Evolutionary conservation across 2,113 vertebrate genomes (phyloP).

Genomic region (Scalopus aquaticus): DNA sequence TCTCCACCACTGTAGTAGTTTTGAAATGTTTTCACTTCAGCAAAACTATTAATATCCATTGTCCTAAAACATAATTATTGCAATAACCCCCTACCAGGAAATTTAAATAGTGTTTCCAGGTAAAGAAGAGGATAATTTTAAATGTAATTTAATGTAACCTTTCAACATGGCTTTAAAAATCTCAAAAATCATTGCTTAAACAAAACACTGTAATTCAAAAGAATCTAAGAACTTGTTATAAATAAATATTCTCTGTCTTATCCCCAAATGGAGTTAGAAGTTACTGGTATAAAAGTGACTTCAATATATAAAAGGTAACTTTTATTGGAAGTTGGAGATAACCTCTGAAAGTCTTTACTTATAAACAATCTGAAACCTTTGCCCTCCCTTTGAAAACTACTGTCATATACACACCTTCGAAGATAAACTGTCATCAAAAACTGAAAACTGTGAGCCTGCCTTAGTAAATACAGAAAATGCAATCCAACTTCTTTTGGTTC

Average conservation of each 20-base stretch:
- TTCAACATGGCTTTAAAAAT: not conserved
- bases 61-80: slow-evolving; percentile 30
- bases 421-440: not conserved
- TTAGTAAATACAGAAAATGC: slow-evolving; percentile 24
- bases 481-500: slow-evolving; percentile 30
- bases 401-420: not conserved
- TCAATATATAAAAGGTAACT: not conserved
- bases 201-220: slow-evolving; percentile 35
- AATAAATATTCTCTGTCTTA: slow-evolving; percentile 15
- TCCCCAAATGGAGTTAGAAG: not conserved
- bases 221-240: not conserved
- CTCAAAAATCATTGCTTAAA: not conserved
- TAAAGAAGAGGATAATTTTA: slow-evolving; percentile 24
- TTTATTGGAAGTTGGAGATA: not conserved
- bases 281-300: not conserved
- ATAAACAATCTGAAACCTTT: not conserved
- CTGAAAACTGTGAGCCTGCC: not conserved
- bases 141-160: not conserved
- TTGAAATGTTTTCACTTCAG: slow-evolving; percentile 38
- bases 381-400: not conserved
- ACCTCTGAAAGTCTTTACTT: slow-evolving; percentile 14
- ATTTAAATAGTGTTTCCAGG: slow-evolving; percentile 47
- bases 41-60: slow-evolving; percentile 59
- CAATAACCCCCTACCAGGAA: slow-evolving; percentile 22
- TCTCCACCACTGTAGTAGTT: not conserved